Evolutionary conservation across 2,113 vertebrate genomes (phyloP).

Genomic region (Chlorodrepanis virens): DNA sequence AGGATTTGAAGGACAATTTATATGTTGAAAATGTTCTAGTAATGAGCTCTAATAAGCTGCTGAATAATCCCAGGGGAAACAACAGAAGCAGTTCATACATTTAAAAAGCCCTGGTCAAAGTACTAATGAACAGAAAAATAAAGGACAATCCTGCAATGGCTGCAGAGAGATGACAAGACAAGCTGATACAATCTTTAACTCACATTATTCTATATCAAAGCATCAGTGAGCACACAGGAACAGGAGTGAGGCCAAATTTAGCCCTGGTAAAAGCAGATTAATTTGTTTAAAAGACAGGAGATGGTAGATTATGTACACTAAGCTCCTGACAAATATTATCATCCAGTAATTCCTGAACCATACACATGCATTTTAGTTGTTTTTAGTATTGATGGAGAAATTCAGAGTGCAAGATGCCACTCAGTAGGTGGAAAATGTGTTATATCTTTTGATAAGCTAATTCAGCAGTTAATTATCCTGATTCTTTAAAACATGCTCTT

Average conservation of each 20-base stretch:
- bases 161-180: not conserved
- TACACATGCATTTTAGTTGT: not conserved
- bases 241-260: not conserved
- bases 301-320: not conserved
- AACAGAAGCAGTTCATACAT: not conserved
- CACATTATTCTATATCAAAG: not conserved
- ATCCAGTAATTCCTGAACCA: not conserved
- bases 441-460: slow-evolving; percentile 30
- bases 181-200: not conserved
- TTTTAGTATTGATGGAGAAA: not conserved
- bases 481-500: slow-evolving; percentile 29
- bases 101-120: not conserved
- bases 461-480: slow-evolving; percentile 28
- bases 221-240: not conserved
- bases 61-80: not conserved
- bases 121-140: not conserved
- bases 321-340: slow-evolving; percentile 9
- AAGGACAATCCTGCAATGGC: not conserved
- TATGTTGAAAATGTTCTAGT: not conserved
- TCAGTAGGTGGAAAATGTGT: not conserved
- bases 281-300: slow-evolving; percentile 19
- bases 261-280: not conserved
- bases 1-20: not conserved
- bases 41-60: not conserved
- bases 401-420: not conserved